Evolutionary conservation across 2,113 vertebrate species (phyloP), one percentile per base, ranked within the genome.

Genomic region (Dipodomys stephensi): DNA sequence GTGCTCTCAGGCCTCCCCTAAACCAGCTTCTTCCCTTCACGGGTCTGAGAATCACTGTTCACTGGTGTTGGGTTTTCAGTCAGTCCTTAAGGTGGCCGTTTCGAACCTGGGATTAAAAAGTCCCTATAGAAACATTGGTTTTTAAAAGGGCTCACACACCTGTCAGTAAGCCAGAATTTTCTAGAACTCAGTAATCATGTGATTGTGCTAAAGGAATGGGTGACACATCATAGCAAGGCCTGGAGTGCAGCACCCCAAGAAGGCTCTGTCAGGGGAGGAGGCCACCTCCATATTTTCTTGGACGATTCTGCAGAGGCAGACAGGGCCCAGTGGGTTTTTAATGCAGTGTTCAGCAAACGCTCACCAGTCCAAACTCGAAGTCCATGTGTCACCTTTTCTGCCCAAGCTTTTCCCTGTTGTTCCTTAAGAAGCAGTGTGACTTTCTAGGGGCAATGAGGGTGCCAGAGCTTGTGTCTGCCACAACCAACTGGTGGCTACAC

Each of bases 401-500:
- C 46, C 0, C 3, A 69, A 78, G 27, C 28, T 35, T 69, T 64
- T 57, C 10, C 18, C 7, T 53, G 78, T 46, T 57, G 39, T 35
- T 69, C 23, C 46, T 25, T 3, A 28, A 79, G n/a, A 78, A 67
- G 28, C 64, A 6, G 28, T 28, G 10, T 20, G 27, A 46, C n/a
- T 39, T 32, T 23, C 35, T 69, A 53, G 4, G 0, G 0, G 9
- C 16, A 22, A 8, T 0, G 0, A 25, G 44, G 49, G 23, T 44
- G 20, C 7, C 73, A 20, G 6, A 69, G 69, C 25, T 20, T 5
- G 0, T n/a, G 10, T 0, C 2, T 19, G 13, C 46, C 10, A 0
- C 4, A 1, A 74, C 4, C 32, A 65, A 13, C 78, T 65, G 46
- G 49, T 49, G 10, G 49, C 49, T 49, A 9, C 49, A 49, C 9